Evolutionary conservation across 1,140 invertebrate genomes (phyloP).

Genomic region (Xylocopa sonorina): DNA sequence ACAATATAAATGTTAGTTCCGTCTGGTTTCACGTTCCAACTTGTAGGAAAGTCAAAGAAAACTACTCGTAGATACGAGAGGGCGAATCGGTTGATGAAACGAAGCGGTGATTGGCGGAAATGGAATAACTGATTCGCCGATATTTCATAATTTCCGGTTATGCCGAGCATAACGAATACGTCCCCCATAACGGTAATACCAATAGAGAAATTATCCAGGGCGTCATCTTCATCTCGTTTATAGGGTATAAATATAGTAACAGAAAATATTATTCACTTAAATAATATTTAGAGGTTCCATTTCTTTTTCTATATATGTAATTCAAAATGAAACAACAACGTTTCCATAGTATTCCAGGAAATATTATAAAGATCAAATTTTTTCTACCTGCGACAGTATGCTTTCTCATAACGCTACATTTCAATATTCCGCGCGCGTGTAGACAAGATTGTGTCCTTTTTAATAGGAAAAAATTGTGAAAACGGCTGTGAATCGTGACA

Average conservation of each 20-base stretch:
- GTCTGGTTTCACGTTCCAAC: neutral
- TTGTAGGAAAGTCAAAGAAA: neutral
- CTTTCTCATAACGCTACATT: neutral
- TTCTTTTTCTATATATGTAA: too few relatives aligned
- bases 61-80: conserved; percentile 5
- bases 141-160: conserved; percentile 74
- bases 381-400: neutral
- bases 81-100: conserved; percentile 43
- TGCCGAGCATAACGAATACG: conserved; percentile 24
- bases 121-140: conserved; percentile 73
- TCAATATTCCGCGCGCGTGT: neutral
- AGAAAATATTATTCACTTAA: too few relatives aligned
- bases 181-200: conserved; percentile 10
- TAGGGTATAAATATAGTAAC: too few relatives aligned
- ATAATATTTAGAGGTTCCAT: too few relatives aligned
- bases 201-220: conserved; percentile 25
- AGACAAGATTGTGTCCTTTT: neutral
- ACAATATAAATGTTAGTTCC: neutral
- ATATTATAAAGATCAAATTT: neutral
- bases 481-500: neutral
- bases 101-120: conserved; percentile 66
- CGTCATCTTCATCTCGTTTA: neutral
- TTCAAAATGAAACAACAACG: too few relatives aligned
- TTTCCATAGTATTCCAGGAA: too few relatives aligned
- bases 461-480: neutral